Conservation (phyloP, 1,140 invertebrate species). For the Heliconius hermathena region DNA sequence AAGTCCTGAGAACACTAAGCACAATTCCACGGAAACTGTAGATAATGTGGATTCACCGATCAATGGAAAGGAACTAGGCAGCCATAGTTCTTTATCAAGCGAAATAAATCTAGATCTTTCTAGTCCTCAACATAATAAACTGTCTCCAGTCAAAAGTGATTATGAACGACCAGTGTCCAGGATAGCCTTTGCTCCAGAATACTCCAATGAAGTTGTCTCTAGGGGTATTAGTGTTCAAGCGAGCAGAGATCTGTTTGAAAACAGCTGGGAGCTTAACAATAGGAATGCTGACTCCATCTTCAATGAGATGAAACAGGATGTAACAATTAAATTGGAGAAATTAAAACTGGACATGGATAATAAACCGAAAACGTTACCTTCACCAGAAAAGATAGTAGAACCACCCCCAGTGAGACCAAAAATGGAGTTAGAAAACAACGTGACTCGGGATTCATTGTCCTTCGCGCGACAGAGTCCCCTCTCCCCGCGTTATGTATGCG, state of each 20-base stretch:
- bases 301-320: constrained; percentile 27
- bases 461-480: constrained; percentile 77
- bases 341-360: constrained; percentile 56
- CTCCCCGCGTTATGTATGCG: constrained; percentile 85
- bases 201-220: constrained; percentile 66
- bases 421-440: constrained; percentile 32
- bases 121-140: constrained; percentile 66
- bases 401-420: constrained; percentile 30
- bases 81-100: constrained; percentile 80
- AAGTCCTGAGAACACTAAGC: constrained; percentile 81
- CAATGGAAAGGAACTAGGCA: constrained; percentile 73
- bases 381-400: constrained; percentile 40
- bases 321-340: constrained; percentile 56
- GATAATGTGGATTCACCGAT: constrained; percentile 76
- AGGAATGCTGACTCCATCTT: constrained; percentile 38
- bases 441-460: constrained; percentile 35
- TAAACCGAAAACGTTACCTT: constrained; percentile 56
- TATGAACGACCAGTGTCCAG: constrained; percentile 79
- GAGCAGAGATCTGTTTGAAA: constrained; percentile 60
- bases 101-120: constrained; percentile 82
- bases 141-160: constrained; percentile 67
- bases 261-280: constrained; percentile 66
- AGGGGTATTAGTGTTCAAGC: constrained; percentile 68
- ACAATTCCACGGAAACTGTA: constrained; percentile 78
- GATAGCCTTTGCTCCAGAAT: constrained; percentile 77